phyloP scores from a whole-genome alignment of 2,888 invertebrate species.

The Megaustenia siamemsis region DNA sequence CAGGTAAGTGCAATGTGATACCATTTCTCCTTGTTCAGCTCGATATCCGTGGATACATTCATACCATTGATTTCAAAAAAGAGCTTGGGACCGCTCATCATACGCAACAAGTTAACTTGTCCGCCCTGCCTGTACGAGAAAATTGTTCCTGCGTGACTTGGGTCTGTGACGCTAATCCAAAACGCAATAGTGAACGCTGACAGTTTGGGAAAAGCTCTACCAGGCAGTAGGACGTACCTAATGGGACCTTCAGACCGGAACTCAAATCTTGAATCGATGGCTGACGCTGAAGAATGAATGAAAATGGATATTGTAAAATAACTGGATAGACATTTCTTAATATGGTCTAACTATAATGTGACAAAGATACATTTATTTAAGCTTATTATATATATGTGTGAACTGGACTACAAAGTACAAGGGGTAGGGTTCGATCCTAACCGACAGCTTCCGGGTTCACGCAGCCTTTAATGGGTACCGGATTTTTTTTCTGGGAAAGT shows the following conservation, averaged over 20 bases:
- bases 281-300: conserved; percentile 66
- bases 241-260: conserved; percentile 67
- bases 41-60: conserved; percentile 62
- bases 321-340: too few species aligned
- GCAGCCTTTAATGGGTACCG: too few species aligned
- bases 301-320: too few species aligned
- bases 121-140: conserved; percentile 72
- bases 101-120: conserved; percentile 65
- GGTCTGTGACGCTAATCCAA: conserved; percentile 72
- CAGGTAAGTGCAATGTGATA: conserved; percentile 76
- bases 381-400: too few species aligned
- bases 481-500: too few species aligned
- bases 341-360: too few species aligned
- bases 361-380: too few species aligned
- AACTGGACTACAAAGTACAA: too few species aligned
- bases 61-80: conserved; percentile 67
- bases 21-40: conserved; percentile 68
- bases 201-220: conserved; percentile 76
- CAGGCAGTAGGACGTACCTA: conserved; percentile 74
- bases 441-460: too few species aligned
- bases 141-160: conserved; percentile 67
- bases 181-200: conserved; percentile 75
- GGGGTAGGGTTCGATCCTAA: too few species aligned
- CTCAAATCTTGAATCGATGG: conserved; percentile 76
- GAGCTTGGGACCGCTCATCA: conserved; percentile 71